Percentiles rank a stretch among this genome's conserved stretches.
phyloP scores from a whole-genome alignment of 1,140 invertebrate species.

The Drosophila tropicalis region DNA sequence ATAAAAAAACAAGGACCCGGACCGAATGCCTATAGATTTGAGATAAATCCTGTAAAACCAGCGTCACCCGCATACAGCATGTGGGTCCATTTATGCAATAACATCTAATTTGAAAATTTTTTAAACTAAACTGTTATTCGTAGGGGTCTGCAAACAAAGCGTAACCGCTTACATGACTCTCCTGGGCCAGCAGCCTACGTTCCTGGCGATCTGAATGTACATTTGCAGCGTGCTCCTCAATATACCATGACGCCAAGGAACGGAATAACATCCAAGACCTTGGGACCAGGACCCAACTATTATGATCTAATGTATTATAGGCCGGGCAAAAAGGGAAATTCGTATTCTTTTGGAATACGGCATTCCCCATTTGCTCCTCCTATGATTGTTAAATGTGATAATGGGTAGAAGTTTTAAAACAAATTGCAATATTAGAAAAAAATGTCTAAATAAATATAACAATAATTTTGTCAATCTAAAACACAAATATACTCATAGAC shows the following conservation, averaged over 20 bases:
- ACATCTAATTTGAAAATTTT: background rate
- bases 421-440: conserved; percentile 65
- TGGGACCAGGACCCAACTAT: conserved; percentile 83
- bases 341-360: conserved; percentile 71
- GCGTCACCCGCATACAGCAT: conserved; percentile 84
- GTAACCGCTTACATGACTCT: conserved; percentile 69
- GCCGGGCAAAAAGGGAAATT: conserved; percentile 59
- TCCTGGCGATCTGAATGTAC: conserved; percentile 69
- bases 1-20: conserved; percentile 84
- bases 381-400: conserved; percentile 81
- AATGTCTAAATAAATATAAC: background rate
- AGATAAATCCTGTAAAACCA: conserved; percentile 81
- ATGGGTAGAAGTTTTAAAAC: conserved; percentile 48
- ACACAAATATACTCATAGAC: too few species aligned
- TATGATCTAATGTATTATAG: conserved; percentile 78
- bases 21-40: conserved; percentile 85
- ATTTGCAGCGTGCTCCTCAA: conserved; percentile 73
- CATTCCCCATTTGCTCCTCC: conserved; percentile 74
- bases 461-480: too few species aligned
- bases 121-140: background rate
- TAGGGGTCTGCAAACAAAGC: conserved; percentile 82
- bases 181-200: conserved; percentile 86
- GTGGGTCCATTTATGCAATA: conserved; percentile 64
- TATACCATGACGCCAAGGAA: conserved; percentile 80
- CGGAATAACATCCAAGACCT: conserved; percentile 22